Base-by-base conservation (phyloP, 2,888 invertebrate genomes). In the Athripsodes cinereus region DNA sequence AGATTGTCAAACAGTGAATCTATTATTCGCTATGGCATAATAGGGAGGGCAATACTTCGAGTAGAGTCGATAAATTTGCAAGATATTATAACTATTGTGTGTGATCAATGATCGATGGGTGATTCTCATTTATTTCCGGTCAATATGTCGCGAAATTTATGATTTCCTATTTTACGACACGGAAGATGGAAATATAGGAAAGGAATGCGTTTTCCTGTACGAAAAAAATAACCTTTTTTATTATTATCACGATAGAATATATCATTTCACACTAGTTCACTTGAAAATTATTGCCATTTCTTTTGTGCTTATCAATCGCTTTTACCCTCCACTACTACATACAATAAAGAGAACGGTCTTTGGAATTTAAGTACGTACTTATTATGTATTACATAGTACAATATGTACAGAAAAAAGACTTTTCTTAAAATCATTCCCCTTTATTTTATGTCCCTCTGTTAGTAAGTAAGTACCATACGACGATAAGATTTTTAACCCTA, bases 401-500 rank as follows among this genome's bases (percentile, higher is more conserved):
- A 3, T 44, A 13, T 13, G 44, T 44, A 21, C 22, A 10, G 56
- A 53, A 53, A n/a, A n/a, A 62, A 62, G 60, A 58, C 58, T 57
- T 52, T 59, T 54, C 44, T 16, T n/a, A 46, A 55, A 49, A 52
- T 18, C 44, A 13, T 31, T 22, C 58, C 60, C 60, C 56, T 57
- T 60, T 60, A 54, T 61, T 61, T 63, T 60, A 59, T 59, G 63
- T 59, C 56, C 58, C 56, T 53, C 57, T 40, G 40, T 13, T 40
- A n/a, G n/a, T n/a, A n/a, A n/a, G n/a, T n/a, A n/a, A n/a, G n/a
- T n/a, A 40, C 40, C 16, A 8, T 53, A 55, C 55, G 54, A 61
- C 63, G 63, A 63, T 63, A 63, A 63, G 61, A 63, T 63, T 63
- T 63, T 63, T 63, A 63, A 61, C 63, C 63, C 63, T 61, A 61